These are phyloP conservation scores for Anabacerthia variegaticeps DNA, from an alignment of 2,797 vertebrate genomes.

Conservation along the genomic window DNA sequence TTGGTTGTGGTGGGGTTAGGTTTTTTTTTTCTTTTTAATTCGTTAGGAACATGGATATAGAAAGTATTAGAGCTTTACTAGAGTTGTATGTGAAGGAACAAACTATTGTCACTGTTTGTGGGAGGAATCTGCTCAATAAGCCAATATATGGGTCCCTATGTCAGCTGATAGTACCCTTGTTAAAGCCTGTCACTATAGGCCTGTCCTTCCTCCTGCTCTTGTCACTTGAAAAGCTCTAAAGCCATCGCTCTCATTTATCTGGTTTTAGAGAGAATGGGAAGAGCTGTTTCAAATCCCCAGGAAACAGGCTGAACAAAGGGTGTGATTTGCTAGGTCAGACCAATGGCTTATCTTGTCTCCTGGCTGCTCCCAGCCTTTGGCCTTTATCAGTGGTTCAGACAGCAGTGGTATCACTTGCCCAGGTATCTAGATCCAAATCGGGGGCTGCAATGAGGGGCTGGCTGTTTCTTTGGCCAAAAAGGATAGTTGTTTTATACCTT, in stretches of 20 bases:
- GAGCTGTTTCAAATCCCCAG: constrained; percentile 43
- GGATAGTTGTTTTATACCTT: neutral
- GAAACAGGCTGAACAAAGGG: neutral
- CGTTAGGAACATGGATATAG: neutral
- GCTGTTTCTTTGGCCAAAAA: neutral
- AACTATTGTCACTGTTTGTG: neutral
- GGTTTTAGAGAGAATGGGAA: constrained; percentile 39
- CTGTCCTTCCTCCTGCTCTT: constrained; percentile 28
- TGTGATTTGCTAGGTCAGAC: constrained; percentile 32
- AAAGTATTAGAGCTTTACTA: neutral
- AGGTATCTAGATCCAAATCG: neutral
- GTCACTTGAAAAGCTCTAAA: constrained; percentile 39
- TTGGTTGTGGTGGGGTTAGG: neutral
- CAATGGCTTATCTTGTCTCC: neutral
- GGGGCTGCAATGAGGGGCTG: neutral
- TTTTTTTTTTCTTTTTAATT: neutral
- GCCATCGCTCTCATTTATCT: neutral
- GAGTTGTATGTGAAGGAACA: neutral
- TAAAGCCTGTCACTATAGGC: neutral
- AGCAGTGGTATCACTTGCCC: neutral
- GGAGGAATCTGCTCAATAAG: constrained; percentile 22
- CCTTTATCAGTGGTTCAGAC: neutral
- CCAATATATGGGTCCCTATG: neutral
- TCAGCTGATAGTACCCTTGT: neutral
- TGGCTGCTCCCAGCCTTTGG: neutral